Conservation (phyloP, 2,888 invertebrate genomes). For the Cheiracanthium punctorium region DNA sequence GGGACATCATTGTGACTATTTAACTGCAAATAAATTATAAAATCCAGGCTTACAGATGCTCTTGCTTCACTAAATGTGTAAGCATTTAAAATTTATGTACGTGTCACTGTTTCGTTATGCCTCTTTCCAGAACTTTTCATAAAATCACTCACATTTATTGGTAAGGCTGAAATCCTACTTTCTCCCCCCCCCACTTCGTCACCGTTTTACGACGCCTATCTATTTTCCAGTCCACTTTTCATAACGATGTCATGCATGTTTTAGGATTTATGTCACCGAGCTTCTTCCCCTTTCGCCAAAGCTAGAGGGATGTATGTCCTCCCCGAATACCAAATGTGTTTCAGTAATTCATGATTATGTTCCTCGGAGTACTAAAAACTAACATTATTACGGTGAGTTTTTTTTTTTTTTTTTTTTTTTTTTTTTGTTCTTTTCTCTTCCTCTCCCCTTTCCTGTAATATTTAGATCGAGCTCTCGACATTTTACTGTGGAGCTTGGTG, state of each 20-base stretch:
- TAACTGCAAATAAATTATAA: too few species aligned
- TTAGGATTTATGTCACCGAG: background rate
- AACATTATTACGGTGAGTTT: background rate
- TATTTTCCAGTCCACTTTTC: slow-evolving; percentile 13
- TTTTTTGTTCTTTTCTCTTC: background rate
- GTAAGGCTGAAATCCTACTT: background rate
- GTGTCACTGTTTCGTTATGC: too few species aligned
- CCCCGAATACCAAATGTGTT: background rate
- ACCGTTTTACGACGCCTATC: background rate
- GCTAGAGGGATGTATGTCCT: background rate
- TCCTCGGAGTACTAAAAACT: background rate
- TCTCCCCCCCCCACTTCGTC: too few species aligned
- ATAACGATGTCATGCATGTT: slow-evolving; percentile 1
- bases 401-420: too few species aligned
- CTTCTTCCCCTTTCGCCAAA: background rate
- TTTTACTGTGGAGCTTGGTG: too few species aligned
- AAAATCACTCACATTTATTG: background rate
- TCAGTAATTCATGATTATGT: slow-evolving; percentile 1
- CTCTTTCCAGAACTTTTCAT: too few species aligned
- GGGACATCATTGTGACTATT: too few species aligned
- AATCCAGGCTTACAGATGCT: too few species aligned
- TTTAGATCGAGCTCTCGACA: too few species aligned
- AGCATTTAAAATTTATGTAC: too few species aligned
- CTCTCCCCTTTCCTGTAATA: background rate
- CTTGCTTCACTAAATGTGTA: too few species aligned